Evolutionary conservation across 92 coral and sea anemone species (phyloP).

Genomic region (Bergia sp.): DNA sequence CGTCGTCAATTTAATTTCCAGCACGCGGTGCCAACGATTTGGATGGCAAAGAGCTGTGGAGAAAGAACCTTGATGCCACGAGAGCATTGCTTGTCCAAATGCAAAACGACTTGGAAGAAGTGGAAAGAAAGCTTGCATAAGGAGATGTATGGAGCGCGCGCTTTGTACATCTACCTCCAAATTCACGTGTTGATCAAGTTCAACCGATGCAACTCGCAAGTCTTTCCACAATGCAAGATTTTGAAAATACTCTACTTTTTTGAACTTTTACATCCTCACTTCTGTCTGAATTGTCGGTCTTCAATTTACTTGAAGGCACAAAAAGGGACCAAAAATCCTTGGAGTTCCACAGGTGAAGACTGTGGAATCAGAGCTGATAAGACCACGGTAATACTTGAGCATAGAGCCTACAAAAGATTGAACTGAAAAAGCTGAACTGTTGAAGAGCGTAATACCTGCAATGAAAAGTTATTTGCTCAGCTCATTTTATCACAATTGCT

Average conservation of each 20-base stretch:
- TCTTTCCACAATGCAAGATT: background rate
- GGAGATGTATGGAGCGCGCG: background rate
- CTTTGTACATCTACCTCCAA: background rate
- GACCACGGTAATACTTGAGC: too few relatives aligned
- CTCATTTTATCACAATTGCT: too few relatives aligned
- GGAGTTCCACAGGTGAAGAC: too few relatives aligned
- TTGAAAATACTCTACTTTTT: background rate
- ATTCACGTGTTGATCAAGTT: background rate
- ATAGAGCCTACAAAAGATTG: too few relatives aligned
- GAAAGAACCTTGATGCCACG: background rate
- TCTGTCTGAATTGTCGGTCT: too few relatives aligned
- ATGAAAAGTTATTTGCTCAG: too few relatives aligned
- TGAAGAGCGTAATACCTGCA: too few relatives aligned
- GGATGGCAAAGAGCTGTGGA: background rate
- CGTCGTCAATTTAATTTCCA: background rate
- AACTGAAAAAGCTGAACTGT: too few relatives aligned
- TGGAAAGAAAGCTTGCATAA: background rate
- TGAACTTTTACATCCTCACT: too few relatives aligned
- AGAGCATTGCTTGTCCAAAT: background rate
- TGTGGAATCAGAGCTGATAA: too few relatives aligned
- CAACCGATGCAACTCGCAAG: background rate
- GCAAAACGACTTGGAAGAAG: background rate
- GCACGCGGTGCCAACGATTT: background rate
- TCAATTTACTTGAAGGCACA: too few relatives aligned
- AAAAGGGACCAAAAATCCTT: too few relatives aligned